Percentiles rank a stretch among this genome's conserved stretches.
Evolutionary conservation across 2,797 vertebrate genomes (phyloP).

Genomic region (Pterois miles): DNA sequence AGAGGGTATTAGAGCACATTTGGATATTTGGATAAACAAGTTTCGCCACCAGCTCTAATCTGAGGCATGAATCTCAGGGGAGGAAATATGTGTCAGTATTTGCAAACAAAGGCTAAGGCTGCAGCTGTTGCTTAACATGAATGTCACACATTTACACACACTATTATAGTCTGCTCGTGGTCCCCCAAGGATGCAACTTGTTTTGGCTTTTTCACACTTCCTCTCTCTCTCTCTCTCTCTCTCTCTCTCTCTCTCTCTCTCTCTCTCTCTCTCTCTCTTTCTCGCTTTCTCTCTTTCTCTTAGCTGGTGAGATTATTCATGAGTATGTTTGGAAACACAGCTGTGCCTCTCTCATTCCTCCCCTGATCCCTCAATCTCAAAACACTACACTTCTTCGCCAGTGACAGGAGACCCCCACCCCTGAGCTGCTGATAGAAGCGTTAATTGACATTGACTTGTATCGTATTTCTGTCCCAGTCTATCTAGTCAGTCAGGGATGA

Average conservation of each 20-base stretch:
- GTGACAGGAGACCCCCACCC: too few relatives aligned
- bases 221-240: constrained; percentile 10
- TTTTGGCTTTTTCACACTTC: constrained; percentile 41
- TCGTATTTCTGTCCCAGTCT: constrained; percentile 21
- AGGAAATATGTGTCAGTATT: constrained; percentile 43
- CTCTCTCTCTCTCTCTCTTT: constrained; percentile 8
- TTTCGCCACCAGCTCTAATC: constrained; percentile 56
- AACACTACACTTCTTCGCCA: constrained; percentile 17
- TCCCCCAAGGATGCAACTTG: constrained; percentile 44
- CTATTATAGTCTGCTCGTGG: constrained; percentile 37
- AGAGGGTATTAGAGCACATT: constrained; percentile 35
- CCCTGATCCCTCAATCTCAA: constrained; percentile 52
- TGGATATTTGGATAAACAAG: constrained; percentile 50
- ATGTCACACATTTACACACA: constrained; percentile 53
- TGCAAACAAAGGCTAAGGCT: constrained; percentile 15
- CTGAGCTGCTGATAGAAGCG: constrained; percentile 10
- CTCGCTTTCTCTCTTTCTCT: constrained; percentile 35
- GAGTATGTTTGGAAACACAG: constrained; percentile 78
- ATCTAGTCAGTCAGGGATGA: constrained; percentile 12
- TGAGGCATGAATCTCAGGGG: constrained; percentile 56
- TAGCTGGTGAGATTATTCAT: constrained; percentile 70
- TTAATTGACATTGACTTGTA: constrained; percentile 44
- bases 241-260: background rate
- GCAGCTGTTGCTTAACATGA: constrained; percentile 55
- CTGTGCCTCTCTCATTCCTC: constrained; percentile 67